A percentile compares a stretch with the other conserved stretches of the same genome.
phyloP scores from a whole-genome alignment of 2,888 invertebrate genomes.

The Pinctada fucata region DNA sequence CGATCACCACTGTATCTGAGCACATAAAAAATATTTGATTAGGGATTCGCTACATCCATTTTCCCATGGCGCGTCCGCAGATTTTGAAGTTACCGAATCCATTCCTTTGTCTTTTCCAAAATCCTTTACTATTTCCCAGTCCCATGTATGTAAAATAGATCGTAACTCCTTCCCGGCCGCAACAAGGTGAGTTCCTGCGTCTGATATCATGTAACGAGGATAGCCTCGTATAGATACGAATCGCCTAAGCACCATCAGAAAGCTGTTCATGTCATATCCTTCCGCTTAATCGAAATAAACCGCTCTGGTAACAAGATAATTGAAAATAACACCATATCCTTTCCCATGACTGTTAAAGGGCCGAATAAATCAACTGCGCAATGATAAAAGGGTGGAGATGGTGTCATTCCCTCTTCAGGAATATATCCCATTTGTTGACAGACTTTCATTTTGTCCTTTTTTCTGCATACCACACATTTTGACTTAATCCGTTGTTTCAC shows the following conservation, averaged over 20 bases:
- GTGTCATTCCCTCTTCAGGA: slow-evolving; percentile 4
- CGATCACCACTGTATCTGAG: no score
- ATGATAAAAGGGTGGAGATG: slow-evolving; percentile 5
- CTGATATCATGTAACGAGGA: slow-evolving; percentile 21
- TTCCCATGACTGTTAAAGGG: slow-evolving; percentile 5
- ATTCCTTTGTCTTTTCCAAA: slow-evolving; percentile 9
- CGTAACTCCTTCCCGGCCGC: slow-evolving; percentile 12
- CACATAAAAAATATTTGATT: no score
- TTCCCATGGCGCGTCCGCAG: slow-evolving; percentile 32
- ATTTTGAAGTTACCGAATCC: slow-evolving; percentile 11
- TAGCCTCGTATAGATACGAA: slow-evolving; percentile 18
- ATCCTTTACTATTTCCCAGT: slow-evolving; percentile 9
- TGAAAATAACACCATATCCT: slow-evolving; percentile 16
- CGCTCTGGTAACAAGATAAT: background rate
- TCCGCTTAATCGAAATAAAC: background rate
- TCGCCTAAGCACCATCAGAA: background rate
- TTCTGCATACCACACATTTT: background rate
- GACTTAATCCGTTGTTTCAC: background rate
- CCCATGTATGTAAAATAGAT: background rate
- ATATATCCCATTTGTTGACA: background rate
- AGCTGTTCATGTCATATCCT: slow-evolving; percentile 2
- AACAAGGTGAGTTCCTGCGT: slow-evolving; percentile 17
- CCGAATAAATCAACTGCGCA: slow-evolving; percentile 9
- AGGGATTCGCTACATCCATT: slow-evolving; percentile 24
- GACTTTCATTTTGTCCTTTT: background rate